Conservation (phyloP, 2,888 invertebrate species). For the Cephus rjabovi region DNA sequence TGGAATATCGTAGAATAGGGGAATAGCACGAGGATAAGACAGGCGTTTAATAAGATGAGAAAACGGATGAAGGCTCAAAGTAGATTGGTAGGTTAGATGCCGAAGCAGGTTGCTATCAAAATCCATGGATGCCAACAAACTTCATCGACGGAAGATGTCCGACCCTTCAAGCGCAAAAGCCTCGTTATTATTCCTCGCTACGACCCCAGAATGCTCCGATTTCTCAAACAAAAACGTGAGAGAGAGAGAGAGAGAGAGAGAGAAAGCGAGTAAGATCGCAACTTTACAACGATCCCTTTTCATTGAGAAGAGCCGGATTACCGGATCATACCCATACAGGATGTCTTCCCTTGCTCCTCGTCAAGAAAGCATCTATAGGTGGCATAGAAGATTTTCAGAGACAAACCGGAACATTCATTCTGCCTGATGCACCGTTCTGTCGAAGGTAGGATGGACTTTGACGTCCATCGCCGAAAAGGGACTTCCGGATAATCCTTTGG, state of each 20-base stretch:
- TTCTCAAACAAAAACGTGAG: neutral
- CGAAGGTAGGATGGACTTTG: conserved; percentile 42
- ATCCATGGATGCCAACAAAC: neutral
- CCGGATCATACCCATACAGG: neutral
- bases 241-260: neutral
- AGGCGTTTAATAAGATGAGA: conserved; percentile 38
- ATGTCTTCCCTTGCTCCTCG: neutral
- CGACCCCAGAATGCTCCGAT: neutral
- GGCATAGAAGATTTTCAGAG: conserved; percentile 1
- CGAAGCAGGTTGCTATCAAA: neutral
- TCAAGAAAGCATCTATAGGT: neutral
- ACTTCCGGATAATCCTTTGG: conserved; percentile 41
- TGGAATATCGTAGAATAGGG: neutral
- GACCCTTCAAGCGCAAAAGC: neutral
- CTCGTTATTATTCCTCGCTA: neutral
- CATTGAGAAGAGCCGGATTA: neutral
- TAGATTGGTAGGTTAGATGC: conserved; percentile 6
- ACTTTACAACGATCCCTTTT: neutral
- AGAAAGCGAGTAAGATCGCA: no score
- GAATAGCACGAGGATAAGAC: conserved; percentile 26
- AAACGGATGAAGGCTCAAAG: conserved; percentile 21
- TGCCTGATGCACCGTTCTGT: conserved; percentile 25
- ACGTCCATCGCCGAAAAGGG: conserved; percentile 33
- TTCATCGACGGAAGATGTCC: neutral
- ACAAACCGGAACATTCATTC: conserved; percentile 31